phyloP scores from a whole-genome alignment of 2,797 vertebrate genomes.

The Phrynocephalus guinanensis region DNA sequence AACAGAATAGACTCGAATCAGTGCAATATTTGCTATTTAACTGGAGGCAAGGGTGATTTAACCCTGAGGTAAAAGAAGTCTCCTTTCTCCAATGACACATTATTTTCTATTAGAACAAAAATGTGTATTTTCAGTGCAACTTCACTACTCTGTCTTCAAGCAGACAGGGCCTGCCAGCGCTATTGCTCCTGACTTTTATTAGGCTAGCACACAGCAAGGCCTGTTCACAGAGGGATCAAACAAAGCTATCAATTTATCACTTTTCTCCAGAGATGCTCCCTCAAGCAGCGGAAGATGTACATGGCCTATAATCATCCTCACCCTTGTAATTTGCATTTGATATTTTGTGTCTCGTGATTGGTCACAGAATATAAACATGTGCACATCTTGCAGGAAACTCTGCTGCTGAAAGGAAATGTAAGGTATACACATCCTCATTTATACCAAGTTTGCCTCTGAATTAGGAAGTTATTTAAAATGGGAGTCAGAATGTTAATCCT shows the following conservation, averaged over 20 bases:
- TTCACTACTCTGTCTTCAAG: not conserved
- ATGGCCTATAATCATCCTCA: no score
- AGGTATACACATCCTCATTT: no score
- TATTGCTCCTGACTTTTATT: no score
- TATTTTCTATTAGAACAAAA: not conserved
- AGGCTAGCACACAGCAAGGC: not conserved
- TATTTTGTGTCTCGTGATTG: no score
- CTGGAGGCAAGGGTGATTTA: not conserved
- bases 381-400: no score
- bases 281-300: no score
- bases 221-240: not conserved
- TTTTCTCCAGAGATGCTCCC: no score
- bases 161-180: not conserved
- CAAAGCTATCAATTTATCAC: no score
- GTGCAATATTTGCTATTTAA: not conserved
- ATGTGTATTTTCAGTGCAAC: not conserved
- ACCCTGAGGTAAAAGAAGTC: not conserved
- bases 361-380: no score
- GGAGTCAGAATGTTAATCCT: not conserved
- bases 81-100: not conserved
- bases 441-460: not conserved
- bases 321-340: no score
- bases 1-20: not conserved
- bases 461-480: not conserved
- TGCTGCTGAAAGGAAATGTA: no score